phyloP scores from a whole-genome alignment of 2,113 vertebrate species.

The Struthidea cinerea region DNA sequence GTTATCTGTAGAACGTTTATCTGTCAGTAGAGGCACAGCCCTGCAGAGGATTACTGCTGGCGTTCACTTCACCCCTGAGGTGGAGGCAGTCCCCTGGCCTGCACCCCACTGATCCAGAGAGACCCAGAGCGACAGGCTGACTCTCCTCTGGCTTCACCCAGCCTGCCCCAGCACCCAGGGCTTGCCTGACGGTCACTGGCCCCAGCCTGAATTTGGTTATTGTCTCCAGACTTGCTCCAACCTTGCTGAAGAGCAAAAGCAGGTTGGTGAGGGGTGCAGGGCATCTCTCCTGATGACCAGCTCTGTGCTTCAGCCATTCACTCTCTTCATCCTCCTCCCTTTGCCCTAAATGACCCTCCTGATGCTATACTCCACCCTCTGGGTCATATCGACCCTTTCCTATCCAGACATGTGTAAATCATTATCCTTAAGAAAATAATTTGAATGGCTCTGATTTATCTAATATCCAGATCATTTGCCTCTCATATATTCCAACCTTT shows the following conservation, averaged over 20 bases:
- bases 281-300: background rate
- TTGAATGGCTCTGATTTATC: background rate
- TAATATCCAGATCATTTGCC: background rate
- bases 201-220: background rate
- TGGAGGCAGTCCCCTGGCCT: background rate
- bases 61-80: background rate
- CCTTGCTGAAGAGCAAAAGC: background rate
- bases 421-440: background rate
- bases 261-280: background rate
- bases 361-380: background rate
- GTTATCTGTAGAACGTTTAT: background rate
- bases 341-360: background rate
- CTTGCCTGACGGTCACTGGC: background rate
- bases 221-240: background rate
- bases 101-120: background rate
- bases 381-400: background rate
- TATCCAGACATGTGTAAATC: background rate
- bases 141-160: background rate
- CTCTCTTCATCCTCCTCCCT: background rate
- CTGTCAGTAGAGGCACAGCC: background rate
- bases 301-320: background rate
- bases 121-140: background rate
- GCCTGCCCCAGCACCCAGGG: fast-evolving
- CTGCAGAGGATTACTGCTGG: background rate
- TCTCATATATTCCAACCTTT: background rate